These are phyloP conservation scores for Pseudococcus viburni DNA, from an alignment of 2,888 invertebrate genomes.

Conservation along the genomic window DNA sequence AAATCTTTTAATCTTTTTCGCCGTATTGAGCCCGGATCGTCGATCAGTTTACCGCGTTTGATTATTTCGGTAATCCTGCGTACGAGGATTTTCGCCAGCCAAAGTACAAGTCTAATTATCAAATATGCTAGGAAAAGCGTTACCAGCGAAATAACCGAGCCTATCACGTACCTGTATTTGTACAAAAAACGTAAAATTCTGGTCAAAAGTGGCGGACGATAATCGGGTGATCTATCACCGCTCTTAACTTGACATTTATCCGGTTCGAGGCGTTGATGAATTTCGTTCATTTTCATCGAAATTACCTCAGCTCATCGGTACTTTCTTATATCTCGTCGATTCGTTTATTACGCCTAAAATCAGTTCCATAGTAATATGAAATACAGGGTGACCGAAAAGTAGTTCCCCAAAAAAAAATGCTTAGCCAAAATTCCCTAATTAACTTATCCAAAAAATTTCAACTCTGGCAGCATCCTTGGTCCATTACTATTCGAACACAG, in stretches of 20 bases:
- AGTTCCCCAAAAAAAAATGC: no score
- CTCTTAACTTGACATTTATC: constrained; percentile 25
- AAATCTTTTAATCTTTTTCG: neutral
- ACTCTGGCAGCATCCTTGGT: no score
- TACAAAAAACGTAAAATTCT: constrained; percentile 56
- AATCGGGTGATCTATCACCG: constrained; percentile 40
- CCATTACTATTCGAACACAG: no score
- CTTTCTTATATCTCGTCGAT: neutral
- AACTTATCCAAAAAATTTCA: no score
- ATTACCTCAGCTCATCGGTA: neutral
- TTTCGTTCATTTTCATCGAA: constrained; percentile 31
- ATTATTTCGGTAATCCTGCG: neutral
- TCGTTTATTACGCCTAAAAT: neutral
- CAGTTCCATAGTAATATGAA: constrained; percentile 26
- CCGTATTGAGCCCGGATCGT: neutral
- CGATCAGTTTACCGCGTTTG: neutral
- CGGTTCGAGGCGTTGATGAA: neutral
- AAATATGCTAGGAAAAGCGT: neutral
- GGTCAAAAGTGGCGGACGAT: constrained; percentile 40
- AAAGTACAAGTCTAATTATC: neutral
- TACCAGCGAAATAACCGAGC: neutral
- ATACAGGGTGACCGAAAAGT: no score
- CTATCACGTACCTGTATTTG: neutral
- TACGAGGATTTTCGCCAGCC: neutral
- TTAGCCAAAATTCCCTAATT: no score